phyloP scores from a whole-genome alignment of 1,140 invertebrate species.

The Drosophila mojavensis region DNA sequence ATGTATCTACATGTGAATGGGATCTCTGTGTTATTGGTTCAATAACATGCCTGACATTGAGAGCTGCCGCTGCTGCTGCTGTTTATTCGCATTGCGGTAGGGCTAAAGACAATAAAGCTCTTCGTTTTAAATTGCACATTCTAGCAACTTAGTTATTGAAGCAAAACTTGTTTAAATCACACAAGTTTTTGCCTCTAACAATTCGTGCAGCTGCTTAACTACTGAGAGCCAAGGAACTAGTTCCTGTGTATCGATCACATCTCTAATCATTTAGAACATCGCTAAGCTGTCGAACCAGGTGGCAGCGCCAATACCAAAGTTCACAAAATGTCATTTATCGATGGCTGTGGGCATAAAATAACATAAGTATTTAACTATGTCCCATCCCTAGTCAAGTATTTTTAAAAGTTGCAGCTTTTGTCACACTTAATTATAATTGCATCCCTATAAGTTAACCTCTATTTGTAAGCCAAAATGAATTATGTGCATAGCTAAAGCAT shows the following conservation, averaged over 20 bases:
- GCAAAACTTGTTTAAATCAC: background rate
- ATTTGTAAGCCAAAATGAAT: slow-evolving; percentile 79
- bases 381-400: background rate
- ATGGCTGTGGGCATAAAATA: background rate
- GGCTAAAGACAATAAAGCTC: slow-evolving; percentile 26
- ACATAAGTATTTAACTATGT: background rate
- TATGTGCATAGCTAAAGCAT: slow-evolving; percentile 74
- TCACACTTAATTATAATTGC: slow-evolving; percentile 68
- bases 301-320: background rate
- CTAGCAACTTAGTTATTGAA: background rate
- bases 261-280: background rate
- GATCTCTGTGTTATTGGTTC: slow-evolving; percentile 69
- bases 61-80: slow-evolving; percentile 10
- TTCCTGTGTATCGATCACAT: background rate
- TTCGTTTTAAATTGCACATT: background rate
- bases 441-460: slow-evolving; percentile 78
- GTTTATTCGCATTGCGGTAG: slow-evolving; percentile 60
- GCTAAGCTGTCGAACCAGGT: background rate
- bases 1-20: slow-evolving; percentile 30
- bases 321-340: background rate
- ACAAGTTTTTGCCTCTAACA: background rate
- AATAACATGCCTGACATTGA: slow-evolving; percentile 72
- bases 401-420: slow-evolving; percentile 18
- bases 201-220: background rate
- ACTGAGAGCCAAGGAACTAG: background rate